A percentile compares a stretch with the other conserved stretches of the same genome.
Evolutionary conservation across 1,140 invertebrate species (phyloP).

Genomic region (Sweltsa coloradensis): DNA sequence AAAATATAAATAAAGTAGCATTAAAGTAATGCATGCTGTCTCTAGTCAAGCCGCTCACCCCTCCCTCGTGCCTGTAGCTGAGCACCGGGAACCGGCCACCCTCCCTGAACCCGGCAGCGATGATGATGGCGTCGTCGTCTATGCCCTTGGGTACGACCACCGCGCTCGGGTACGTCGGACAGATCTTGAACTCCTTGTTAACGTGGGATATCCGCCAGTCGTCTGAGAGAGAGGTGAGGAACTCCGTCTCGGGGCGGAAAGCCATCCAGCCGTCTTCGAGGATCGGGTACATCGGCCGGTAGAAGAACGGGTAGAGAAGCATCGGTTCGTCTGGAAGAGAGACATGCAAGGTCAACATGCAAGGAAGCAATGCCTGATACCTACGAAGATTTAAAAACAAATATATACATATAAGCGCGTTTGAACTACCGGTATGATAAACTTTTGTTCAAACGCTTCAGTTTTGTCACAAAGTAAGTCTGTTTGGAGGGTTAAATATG

Average conservation of each 20-base stretch:
- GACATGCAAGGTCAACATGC: too few relatives aligned
- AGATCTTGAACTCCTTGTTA: constrained; percentile 86
- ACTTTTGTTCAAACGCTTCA: too few relatives aligned
- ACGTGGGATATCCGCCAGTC: constrained; percentile 90
- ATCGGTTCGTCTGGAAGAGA: constrained; percentile 42
- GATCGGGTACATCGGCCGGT: constrained; percentile 75
- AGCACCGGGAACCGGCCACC: constrained; percentile 90
- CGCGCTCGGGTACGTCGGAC: constrained; percentile 71
- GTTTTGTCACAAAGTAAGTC: too few relatives aligned
- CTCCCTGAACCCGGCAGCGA: constrained; percentile 79
- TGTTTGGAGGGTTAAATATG: too few relatives aligned
- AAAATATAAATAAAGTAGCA: too few relatives aligned
- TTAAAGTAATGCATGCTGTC: too few relatives aligned
- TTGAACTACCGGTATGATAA: too few relatives aligned
- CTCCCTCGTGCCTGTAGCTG: constrained; percentile 88
- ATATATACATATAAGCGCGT: constrained; percentile 2
- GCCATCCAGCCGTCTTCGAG: constrained; percentile 93
- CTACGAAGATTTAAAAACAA: background rate
- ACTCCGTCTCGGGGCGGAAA: constrained; percentile 78
- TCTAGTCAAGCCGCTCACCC: constrained; percentile 48
- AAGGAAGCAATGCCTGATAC: constrained; percentile 2
- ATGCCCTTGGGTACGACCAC: constrained; percentile 85
- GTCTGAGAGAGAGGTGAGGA: constrained; percentile 56
- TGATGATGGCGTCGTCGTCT: constrained; percentile 77
- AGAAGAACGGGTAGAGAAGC: constrained; percentile 89